These are phyloP conservation scores for Trinectes maculatus DNA, from an alignment of 2,113 vertebrate genomes.

Conservation along the genomic window DNA sequence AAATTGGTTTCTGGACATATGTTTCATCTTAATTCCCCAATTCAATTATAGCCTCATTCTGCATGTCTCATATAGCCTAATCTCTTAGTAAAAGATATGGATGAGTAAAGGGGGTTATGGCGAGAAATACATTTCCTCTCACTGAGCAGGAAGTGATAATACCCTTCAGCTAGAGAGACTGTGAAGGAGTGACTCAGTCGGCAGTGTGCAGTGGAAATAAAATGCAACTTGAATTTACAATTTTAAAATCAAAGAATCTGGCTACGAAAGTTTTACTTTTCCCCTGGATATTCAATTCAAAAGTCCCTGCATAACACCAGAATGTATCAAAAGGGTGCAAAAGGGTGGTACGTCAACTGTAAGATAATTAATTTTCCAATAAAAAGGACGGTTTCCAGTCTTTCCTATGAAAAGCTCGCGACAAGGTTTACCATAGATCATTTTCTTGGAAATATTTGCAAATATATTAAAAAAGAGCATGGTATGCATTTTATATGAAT, in stretches of 20 bases:
- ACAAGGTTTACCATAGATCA: not conserved
- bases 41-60: constrained; percentile 64
- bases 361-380: constrained; percentile 55
- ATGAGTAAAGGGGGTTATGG: constrained; percentile 10
- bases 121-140: constrained; percentile 37
- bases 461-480: not conserved
- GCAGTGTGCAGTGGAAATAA: constrained; percentile 45
- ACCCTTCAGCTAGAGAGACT: constrained; percentile 50
- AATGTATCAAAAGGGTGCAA: constrained; percentile 15
- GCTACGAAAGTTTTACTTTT: constrained; percentile 42
- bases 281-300: constrained; percentile 72
- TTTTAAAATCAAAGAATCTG: constrained; percentile 14
- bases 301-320: constrained; percentile 50
- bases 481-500: not conserved
- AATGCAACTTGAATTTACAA: constrained; percentile 22
- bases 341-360: constrained; percentile 21
- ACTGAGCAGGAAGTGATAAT: constrained; percentile 31
- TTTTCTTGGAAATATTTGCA: not conserved
- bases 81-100: constrained; percentile 42
- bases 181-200: constrained; percentile 42
- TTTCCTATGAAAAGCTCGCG: constrained; percentile 2
- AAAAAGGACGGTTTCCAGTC: too few relatives aligned
- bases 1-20: constrained; percentile 30
- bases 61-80: constrained; percentile 30
- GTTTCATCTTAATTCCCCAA: constrained; percentile 53